Conservation (phyloP, 2,113 vertebrate genomes). For the Psilopsiagon aymara region DNA sequence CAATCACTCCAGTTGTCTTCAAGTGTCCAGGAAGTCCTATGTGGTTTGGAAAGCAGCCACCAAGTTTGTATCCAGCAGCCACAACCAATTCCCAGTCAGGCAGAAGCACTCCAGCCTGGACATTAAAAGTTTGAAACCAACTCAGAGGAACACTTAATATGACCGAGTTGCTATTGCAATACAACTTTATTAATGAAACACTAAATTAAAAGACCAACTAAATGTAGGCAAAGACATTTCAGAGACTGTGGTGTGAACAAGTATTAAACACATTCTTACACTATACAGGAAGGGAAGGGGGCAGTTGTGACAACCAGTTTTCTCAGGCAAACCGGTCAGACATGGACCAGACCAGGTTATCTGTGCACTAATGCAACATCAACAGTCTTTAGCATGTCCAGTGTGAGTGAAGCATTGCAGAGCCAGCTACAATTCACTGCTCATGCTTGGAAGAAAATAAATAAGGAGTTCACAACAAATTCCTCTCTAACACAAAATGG, state of each 20-base stretch:
- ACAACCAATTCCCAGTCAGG: neutral
- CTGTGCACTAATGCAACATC: neutral
- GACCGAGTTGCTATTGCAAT: neutral
- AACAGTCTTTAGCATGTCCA: neutral
- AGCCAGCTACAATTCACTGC: neutral
- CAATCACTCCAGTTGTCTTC: neutral
- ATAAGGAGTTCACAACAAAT: neutral
- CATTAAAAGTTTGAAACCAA: neutral
- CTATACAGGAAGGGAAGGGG: neutral
- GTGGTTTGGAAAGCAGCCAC: neutral
- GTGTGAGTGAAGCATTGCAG: neutral
- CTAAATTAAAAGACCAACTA: neutral
- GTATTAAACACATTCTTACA: neutral
- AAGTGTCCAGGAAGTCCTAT: neutral
- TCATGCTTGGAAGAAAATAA: neutral
- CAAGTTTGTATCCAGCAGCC: neutral
- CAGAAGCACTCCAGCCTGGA: neutral
- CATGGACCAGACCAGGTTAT: neutral
- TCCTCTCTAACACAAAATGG: neutral
- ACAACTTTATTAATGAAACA: conserved; percentile 57
- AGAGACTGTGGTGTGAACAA: neutral
- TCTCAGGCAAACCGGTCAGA: neutral
- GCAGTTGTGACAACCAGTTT: neutral
- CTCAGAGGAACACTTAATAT: neutral
- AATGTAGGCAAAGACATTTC: neutral